Conservation (phyloP, 23 tunicate genomes). For the Ciona savignyi region DNA sequence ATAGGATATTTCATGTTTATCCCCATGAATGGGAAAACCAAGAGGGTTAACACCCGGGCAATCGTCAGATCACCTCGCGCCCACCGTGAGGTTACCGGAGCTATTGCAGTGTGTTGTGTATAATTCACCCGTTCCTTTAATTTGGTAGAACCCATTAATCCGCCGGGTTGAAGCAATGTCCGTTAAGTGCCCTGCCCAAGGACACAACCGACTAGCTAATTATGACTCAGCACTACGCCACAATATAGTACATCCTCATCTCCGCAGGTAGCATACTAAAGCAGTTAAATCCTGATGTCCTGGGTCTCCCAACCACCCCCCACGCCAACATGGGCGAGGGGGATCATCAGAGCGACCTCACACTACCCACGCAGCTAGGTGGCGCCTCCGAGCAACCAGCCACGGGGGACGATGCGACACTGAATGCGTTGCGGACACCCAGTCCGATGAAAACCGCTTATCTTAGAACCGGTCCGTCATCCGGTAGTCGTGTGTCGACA, state of each 20-base stretch:
- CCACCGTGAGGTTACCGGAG: no score
- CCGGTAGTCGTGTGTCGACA: no score
- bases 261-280: slow-evolving; percentile 42
- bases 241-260: background rate
- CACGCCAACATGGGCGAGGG: slow-evolving; percentile 47
- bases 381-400: slow-evolving; percentile 3
- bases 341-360: slow-evolving; percentile 27
- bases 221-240: background rate
- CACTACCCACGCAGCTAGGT: slow-evolving; percentile 7
- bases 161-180: no score
- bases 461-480: slow-evolving; percentile 75
- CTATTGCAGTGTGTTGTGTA: no score
- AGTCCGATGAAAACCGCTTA: slow-evolving; percentile 90
- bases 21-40: no score
- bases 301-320: slow-evolving; percentile 32
- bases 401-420: slow-evolving; percentile 42
- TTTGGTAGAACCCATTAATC: no score
- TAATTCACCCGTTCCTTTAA: no score
- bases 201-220: no score
- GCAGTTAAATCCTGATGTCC: slow-evolving; percentile 58
- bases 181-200: no score
- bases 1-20: no score
- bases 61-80: no score
- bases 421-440: slow-evolving; percentile 69
- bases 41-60: no score